Base-by-base conservation (phyloP, 2,888 invertebrate species). In the Oscheius sp. region DNA sequence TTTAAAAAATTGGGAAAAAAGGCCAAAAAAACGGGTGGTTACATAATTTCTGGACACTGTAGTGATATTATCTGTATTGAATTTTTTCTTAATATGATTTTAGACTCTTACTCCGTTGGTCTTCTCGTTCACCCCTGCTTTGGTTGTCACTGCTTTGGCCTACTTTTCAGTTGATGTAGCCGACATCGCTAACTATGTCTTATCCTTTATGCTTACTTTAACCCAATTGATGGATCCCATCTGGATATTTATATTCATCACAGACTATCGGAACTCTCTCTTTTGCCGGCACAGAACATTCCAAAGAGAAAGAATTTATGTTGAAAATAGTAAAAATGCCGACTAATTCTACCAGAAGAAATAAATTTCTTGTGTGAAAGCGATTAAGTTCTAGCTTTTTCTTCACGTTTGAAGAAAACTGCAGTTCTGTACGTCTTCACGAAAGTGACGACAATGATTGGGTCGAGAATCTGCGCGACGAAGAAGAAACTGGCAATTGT, bases 191-290 rank as follows among this genome's bases (percentile, higher is more conserved):
- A 55, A 55, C 20, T 55, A 55, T 1, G 34, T 34, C 10, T n/a
- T 55, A 1, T 55, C 55, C 5, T 34, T 55, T 20, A 55, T 55
- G 55, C 23, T 55, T n/a, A 55, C 33, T 6, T 23, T 55, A 20
- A 55, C 55, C 6, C 55, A 55, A 20, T n/a, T 55, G 34, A 6
- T 55, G 17, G 55, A 55, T 23, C 55, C 55, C 23, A 17, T 55
- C 10, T 55, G 55, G 55, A 55, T 55, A 20, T 55, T 55, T 17
- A 23, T 33, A 15, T 55, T 55, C 34, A 37, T 55, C 4, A 55
- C 55, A 17, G 55, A 55, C 34, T 55, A 55, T 25, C n/a, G 55
- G 10, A 55, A 34, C n/a, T 31, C 55, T 2, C 33, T 37, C 10
- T 42, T 42, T 42, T 42, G 42, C 6, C 33, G 55, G 17, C 33